Evolutionary conservation across 2,888 invertebrate species (phyloP), one percentile per base, ranked within the genome.

Genomic region (Macrosoma leucophasiata): DNA sequence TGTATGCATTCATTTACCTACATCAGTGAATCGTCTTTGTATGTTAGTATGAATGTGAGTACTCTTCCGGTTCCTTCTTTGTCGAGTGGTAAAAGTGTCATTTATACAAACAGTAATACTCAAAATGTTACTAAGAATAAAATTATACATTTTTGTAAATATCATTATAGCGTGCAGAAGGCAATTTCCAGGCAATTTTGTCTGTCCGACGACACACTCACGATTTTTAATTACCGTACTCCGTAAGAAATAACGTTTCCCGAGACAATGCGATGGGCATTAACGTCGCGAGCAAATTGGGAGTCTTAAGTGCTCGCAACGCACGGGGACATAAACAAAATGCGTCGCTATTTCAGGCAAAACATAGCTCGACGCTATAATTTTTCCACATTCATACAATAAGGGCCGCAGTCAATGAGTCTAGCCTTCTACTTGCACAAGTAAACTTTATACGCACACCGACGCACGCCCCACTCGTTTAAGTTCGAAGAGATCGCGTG

Each of bases 341-440:
- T 68, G 63, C 72, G 68, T 71, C 65, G 65, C 66, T 61, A 68
- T 81, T 76, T 70, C 78, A 79, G 74, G 78, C 79, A 72, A 79
- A 78, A 78, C 76, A 78, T 48, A 35, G 55, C 62, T 74, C 67
- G 63, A 66, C 69, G 74, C 79, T 72, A 82, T 81, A 82, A 82
- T 82, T 84, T 84, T 82, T 84, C 84, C 78, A 84, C 84, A 81
- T 84, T 81, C 79, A 82, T 81, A 84, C 81, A 79, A 81, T 78
- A 79, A 82, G 81, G 81, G 78, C 71, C 76, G 76, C 81, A 82
- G 84, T 84, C 84, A 84, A 84, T 84, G 84, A 84, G 84, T 84
- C 84, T 84, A 81, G 84, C 69, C 81, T 71, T 72, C 65, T 72
- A 81, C 77, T 68, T 72, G 62, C 66, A 78, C 79, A 75, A 72